phyloP scores from a whole-genome alignment of 2,797 vertebrate species.

The Gastrophryne carolinensis region DNA sequence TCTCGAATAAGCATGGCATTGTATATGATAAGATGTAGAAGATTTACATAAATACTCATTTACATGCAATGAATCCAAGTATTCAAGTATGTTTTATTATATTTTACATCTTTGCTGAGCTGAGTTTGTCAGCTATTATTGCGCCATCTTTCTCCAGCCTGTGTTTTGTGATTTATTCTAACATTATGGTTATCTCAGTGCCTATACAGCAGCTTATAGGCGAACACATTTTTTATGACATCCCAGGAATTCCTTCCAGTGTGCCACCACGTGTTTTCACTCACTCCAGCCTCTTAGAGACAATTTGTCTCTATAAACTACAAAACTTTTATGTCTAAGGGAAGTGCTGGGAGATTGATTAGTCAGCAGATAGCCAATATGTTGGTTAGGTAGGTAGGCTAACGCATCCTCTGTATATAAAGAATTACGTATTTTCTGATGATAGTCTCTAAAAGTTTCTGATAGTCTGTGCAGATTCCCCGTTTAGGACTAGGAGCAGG shows the following conservation, averaged over 20 bases:
- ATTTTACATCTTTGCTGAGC: too few species aligned
- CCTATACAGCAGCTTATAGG: conserved; percentile 3
- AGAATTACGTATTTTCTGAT: not conserved
- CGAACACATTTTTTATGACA: conserved; percentile 44
- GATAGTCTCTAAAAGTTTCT: not conserved
- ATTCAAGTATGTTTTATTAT: too few species aligned
- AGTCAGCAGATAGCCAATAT: not conserved
- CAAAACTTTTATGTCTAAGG: conserved; percentile 28
- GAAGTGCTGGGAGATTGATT: not conserved
- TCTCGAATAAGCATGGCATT: too few species aligned
- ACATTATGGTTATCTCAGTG: not conserved
- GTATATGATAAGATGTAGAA: too few species aligned
- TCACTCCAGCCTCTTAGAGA: conserved; percentile 37
- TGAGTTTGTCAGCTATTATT: too few species aligned
- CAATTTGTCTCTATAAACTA: conserved; percentile 45
- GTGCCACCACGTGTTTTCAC: conserved; percentile 49
- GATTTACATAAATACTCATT: too few species aligned
- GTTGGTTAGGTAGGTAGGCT: not conserved
- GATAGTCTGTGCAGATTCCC: not conserved
- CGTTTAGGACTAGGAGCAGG: not conserved
- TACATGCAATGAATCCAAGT: too few species aligned
- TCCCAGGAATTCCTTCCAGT: conserved; percentile 32
- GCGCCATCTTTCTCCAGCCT: too few species aligned
- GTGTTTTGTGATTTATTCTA: not conserved
- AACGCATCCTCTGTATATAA: too few species aligned